Conservation (phyloP, 2,797 vertebrate genomes). For the Propithecus deckenii region DNA sequence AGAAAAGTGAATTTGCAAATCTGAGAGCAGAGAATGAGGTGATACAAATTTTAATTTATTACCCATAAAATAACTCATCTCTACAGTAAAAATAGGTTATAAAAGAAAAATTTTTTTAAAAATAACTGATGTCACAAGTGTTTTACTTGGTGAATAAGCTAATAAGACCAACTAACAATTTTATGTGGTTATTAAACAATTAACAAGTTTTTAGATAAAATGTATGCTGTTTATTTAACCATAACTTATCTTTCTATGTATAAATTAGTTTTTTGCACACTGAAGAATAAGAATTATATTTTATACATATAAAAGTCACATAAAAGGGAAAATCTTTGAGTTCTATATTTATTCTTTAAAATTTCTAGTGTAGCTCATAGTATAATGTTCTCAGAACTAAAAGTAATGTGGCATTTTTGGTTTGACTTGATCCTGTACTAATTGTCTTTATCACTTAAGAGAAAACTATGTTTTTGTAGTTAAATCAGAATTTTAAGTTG, state of each 20-base stretch:
- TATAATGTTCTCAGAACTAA: slow-evolving; percentile 2
- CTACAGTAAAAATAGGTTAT: background rate
- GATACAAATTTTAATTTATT: slow-evolving; percentile 47
- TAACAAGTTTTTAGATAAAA: slow-evolving; percentile 8
- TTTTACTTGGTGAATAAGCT: background rate
- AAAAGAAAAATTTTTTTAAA: background rate
- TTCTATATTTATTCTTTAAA: background rate
- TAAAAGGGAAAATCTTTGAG: background rate
- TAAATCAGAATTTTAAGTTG: slow-evolving; percentile 32
- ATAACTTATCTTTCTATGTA: background rate
- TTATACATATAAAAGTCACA: background rate
- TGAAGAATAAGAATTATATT: background rate
- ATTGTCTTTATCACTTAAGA: slow-evolving; percentile 23
- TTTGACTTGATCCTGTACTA: background rate
- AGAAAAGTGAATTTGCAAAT: slow-evolving; percentile 98
- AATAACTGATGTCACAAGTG: background rate
- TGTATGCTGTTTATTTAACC: slow-evolving; percentile 14
- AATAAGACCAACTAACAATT: background rate
- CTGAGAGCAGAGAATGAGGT: slow-evolving; percentile 95
- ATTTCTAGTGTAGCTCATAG: background rate
- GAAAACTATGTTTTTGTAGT: slow-evolving; percentile 39
- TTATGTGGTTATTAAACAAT: background rate
- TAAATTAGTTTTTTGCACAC: slow-evolving; percentile 9
- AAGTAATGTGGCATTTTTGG: slow-evolving; percentile 25
- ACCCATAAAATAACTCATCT: background rate